Evolutionary conservation across 2,888 invertebrate species (phyloP).

Genomic region (Microctonus brassicae): DNA sequence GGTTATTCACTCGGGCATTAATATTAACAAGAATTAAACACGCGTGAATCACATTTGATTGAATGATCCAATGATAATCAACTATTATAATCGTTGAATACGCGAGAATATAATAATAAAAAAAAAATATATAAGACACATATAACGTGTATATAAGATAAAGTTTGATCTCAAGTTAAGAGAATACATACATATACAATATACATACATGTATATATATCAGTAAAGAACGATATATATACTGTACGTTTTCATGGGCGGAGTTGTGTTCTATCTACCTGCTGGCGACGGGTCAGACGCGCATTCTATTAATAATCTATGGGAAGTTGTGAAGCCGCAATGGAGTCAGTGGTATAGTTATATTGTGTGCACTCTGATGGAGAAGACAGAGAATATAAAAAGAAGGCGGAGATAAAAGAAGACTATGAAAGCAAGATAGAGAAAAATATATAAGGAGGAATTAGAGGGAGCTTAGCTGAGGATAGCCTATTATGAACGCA

Average conservation of each 20-base stretch:
- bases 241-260: constrained; percentile 35
- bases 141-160: neutral
- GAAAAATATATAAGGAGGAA: constrained; percentile 55
- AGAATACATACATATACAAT: neutral
- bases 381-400: constrained; percentile 30
- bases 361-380: constrained; percentile 2
- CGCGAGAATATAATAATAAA: neutral
- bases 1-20: too few relatives aligned
- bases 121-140: neutral
- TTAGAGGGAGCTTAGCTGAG: constrained; percentile 59
- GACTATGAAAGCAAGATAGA: constrained; percentile 39
- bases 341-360: constrained; percentile 40
- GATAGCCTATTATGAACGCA: constrained; percentile 64
- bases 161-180: neutral
- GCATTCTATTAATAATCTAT: constrained; percentile 69
- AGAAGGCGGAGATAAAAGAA: constrained; percentile 39
- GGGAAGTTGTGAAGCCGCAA: constrained; percentile 56
- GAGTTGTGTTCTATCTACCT: constrained; percentile 50
- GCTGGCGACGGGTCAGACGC: constrained; percentile 57
- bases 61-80: neutral
- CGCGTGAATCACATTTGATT: constrained; percentile 4
- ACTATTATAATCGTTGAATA: constrained; percentile 1
- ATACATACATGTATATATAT: constrained; percentile 1
- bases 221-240: constrained; percentile 24
- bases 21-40: neutral